A percentile compares a stretch with the other conserved stretches of the same genome.
These are phyloP conservation scores for Atractosteus spatula DNA, from an alignment of 2,113 vertebrate genomes.

Conservation along the genomic window DNA sequence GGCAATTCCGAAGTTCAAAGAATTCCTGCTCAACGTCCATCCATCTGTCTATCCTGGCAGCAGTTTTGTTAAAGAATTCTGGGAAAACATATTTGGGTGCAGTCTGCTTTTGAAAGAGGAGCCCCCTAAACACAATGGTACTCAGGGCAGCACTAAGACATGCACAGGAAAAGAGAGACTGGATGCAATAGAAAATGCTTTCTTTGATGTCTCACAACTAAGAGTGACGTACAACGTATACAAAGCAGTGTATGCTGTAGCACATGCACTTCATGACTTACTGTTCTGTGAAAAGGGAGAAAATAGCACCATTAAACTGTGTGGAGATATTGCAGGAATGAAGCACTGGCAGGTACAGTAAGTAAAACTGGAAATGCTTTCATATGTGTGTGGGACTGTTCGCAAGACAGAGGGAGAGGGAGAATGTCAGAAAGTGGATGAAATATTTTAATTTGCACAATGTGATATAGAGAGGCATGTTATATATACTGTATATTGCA, in stretches of 20 bases:
- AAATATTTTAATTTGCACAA: no score
- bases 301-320: background rate
- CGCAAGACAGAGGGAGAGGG: no score
- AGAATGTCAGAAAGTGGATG: no score
- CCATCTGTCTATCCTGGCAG: slow-evolving; percentile 39
- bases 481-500: no score
- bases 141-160: background rate
- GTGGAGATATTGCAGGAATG: slow-evolving; percentile 13
- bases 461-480: no score
- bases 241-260: slow-evolving; percentile 23
- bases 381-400: no score
- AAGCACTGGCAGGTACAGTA: slow-evolving; percentile 22
- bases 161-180: slow-evolving; percentile 17
- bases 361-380: no score
- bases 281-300: slow-evolving; percentile 12
- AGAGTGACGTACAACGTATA: slow-evolving; percentile 19
- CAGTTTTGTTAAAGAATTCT: slow-evolving; percentile 58
- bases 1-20: slow-evolving; percentile 54
- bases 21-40: slow-evolving; percentile 49
- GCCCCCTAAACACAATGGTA: background rate
- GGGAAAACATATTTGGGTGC: slow-evolving; percentile 58
- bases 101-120: slow-evolving; percentile 18
- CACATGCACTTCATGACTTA: slow-evolving; percentile 9
- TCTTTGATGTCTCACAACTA: slow-evolving; percentile 16
- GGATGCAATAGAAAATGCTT: slow-evolving; percentile 1